These are phyloP conservation scores for Tricholauxania praeusta DNA, from an alignment of 2,888 invertebrate species.

Conservation along the genomic window DNA sequence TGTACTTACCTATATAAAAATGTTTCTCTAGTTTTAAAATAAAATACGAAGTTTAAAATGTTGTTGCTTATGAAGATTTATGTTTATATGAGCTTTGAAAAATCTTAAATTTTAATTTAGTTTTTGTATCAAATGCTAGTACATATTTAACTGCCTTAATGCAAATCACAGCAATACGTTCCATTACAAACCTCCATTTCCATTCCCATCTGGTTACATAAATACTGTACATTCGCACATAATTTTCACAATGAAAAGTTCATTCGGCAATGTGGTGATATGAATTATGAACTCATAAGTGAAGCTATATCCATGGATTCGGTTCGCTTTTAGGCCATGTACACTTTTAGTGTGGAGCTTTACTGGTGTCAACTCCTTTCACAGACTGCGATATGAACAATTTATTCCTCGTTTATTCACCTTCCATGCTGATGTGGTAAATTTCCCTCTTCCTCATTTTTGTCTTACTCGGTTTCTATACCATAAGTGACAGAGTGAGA, in stretches of 20 bases:
- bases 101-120: too few species aligned
- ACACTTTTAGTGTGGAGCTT: background rate
- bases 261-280: constrained; percentile 52
- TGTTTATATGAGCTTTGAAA: too few species aligned
- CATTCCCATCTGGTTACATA: constrained; percentile 21
- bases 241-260: constrained; percentile 49
- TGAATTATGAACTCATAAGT: constrained; percentile 50
- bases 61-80: too few species aligned
- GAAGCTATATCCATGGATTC: constrained; percentile 36
- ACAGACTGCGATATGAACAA: background rate
- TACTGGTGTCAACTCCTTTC: background rate
- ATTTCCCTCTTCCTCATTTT: constrained; percentile 5
- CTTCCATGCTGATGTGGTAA: constrained; percentile 13
- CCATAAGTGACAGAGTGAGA: constrained; percentile 24
- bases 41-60: too few species aligned
- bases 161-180: too few species aligned
- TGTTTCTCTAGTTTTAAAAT: too few species aligned
- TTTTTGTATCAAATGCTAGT: too few species aligned
- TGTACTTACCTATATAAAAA: too few species aligned
- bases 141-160: too few species aligned
- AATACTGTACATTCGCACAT: constrained; percentile 4
- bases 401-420: background rate
- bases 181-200: background rate
- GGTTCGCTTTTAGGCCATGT: constrained; percentile 29
- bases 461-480: constrained; percentile 21